These are phyloP conservation scores for Pristis pectinata DNA, from an alignment of 2,797 vertebrate genomes.

Conservation along the genomic window DNA sequence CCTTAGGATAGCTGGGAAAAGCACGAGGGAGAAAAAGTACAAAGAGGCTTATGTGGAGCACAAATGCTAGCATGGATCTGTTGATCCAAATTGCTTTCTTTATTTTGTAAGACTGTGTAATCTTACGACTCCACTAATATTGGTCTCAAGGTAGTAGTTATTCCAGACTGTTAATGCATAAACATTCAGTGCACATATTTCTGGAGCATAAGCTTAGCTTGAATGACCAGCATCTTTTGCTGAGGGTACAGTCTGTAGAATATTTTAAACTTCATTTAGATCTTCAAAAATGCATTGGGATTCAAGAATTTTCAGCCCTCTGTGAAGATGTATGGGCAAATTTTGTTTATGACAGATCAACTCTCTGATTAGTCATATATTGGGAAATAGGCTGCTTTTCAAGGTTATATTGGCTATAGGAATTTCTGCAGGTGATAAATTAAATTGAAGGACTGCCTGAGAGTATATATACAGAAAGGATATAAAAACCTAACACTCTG, in stretches of 20 bases:
- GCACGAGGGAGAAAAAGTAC: no score
- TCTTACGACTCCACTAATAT: neutral
- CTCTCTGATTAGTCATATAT: neutral
- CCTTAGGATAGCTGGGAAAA: neutral
- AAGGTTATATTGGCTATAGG: neutral
- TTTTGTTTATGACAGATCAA: slow-evolving; percentile 16
- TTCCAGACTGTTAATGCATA: neutral
- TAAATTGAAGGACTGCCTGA: slow-evolving; percentile 3
- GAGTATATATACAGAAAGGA: neutral
- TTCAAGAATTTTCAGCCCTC: neutral
- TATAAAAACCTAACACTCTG: neutral
- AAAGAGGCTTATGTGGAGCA: neutral
- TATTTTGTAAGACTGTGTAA: neutral
- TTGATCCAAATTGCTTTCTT: neutral
- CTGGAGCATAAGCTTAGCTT: neutral
- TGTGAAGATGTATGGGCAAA: neutral
- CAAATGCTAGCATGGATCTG: neutral
- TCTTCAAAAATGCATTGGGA: neutral
- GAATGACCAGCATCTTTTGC: neutral
- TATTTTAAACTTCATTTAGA: slow-evolving; percentile 10
- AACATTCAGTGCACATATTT: neutral
- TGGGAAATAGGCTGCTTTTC: neutral
- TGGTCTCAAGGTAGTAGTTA: neutral
- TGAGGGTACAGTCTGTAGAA: neutral
- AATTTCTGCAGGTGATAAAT: neutral